Evolutionary conservation across 1,140 invertebrate genomes (phyloP).

Genomic region (Apis laboriosa): DNA sequence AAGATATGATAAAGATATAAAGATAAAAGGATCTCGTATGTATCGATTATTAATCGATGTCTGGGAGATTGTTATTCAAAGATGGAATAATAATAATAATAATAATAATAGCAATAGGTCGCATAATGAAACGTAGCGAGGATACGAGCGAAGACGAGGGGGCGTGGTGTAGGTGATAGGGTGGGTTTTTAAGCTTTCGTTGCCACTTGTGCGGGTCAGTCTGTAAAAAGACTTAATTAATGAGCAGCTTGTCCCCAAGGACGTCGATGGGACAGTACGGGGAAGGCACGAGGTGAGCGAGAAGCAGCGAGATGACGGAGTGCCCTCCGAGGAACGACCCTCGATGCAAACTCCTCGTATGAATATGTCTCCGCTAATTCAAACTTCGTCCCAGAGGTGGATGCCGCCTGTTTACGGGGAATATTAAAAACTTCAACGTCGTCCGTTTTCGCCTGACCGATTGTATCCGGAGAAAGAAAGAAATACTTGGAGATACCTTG

Average conservation of each 20-base stretch:
- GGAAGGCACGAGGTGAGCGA: constrained; percentile 66
- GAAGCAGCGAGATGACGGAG: constrained; percentile 80
- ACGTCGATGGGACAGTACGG: constrained; percentile 71
- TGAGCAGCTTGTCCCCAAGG: constrained; percentile 77
- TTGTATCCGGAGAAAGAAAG: constrained; percentile 35
- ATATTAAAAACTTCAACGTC: constrained; percentile 80
- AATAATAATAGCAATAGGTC: neutral
- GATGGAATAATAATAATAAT: no score
- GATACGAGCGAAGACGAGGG: constrained; percentile 46
- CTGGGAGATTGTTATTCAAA: no score
- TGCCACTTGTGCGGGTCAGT: constrained; percentile 79
- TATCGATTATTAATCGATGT: no score
- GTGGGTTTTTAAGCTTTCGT: constrained; percentile 71
- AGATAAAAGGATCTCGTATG: no score
- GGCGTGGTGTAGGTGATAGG: constrained; percentile 31
- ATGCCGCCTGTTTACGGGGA: constrained; percentile 78
- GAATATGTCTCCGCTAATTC: constrained; percentile 82
- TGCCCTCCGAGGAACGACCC: constrained; percentile 81
- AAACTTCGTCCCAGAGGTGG: constrained; percentile 81
- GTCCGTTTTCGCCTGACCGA: constrained; percentile 59
- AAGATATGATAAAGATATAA: no score
- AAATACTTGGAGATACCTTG: neutral
- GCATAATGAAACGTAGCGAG: constrained; percentile 28
- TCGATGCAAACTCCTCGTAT: constrained; percentile 82
- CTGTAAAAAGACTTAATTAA: constrained; percentile 81